Evolutionary conservation across 1,140 invertebrate genomes (phyloP), one percentile per base, ranked within the genome.

Genomic region (Caligus rogercresseyi): DNA sequence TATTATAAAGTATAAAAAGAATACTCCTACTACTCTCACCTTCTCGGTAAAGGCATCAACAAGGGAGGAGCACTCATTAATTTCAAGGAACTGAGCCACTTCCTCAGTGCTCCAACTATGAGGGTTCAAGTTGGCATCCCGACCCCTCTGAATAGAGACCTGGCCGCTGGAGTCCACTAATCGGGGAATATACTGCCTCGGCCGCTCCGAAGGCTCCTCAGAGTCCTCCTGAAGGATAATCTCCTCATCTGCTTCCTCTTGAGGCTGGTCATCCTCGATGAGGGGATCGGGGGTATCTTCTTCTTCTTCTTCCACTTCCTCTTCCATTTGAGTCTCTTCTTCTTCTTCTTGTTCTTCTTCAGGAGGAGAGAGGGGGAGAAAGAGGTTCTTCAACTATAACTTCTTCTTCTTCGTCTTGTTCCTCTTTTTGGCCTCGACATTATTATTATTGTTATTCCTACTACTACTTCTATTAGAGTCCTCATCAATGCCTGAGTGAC

Each of bases 31-130:
- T n/a, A n/a, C n/a, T n/a, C n/a, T n/a, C n/a, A 82, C 81, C 72
- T 81, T 77, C 72, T 85, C 81, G 66, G 76, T 82, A 72, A 95
- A 93, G 65, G 83, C 83, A 69, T 87, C 83, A 71, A 86, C 87
- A 71, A 92, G 89, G 0, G 86, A 81, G 58, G 83, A 84, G 74
- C 88, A 94, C 70, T 92, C 89, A 72, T 93, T 92, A 15, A 86
- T 81, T 58, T 83, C 79, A 19, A 95, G 76, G 74, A 93, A 93
- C 71, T 87, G 81, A 14, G 83, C 84, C 0, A 93, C 89, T 71
- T 93, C 88, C 53, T 80, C 79, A 0, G 84, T 78, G 60, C 80
- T 84, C 90, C 89, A 94, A 52, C 80, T 76, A 25, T 77, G 74
- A n/a, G 84, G 83, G 25, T 69, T 53, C n/a, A 70, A 60, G 51